Evolutionary conservation across 2,888 invertebrate genomes (phyloP).

Genomic region (Endotricha flammealis): DNA sequence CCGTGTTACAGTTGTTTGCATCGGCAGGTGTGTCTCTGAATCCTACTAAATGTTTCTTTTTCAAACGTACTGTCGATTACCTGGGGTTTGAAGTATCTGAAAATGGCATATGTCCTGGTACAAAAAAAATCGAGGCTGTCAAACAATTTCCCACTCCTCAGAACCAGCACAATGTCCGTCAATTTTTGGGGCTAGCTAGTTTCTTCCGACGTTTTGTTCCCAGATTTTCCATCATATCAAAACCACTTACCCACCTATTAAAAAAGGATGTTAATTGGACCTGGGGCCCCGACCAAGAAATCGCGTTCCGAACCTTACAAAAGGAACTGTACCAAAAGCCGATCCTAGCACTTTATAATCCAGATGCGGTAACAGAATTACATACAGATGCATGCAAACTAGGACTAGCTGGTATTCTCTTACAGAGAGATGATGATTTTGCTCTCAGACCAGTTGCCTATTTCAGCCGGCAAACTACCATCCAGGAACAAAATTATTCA

Average conservation of each 20-base stretch:
- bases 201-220: constrained; percentile 3
- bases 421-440: not conserved
- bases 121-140: not conserved
- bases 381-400: constrained; percentile 1
- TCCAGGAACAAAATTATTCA: not conserved
- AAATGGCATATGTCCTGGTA: not conserved
- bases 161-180: not conserved
- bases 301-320: constrained; percentile 1
- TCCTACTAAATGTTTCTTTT: constrained; percentile 4
- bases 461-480: not conserved
- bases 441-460: not conserved
- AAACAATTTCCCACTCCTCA: not conserved
- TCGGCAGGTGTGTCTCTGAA: not conserved
- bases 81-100: not conserved
- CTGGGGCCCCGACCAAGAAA: not conserved
- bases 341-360: constrained; percentile 3
- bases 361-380: not conserved
- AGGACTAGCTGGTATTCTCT: not conserved
- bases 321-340: not conserved
- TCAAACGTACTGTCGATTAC: constrained; percentile 1
- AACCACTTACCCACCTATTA: not conserved
- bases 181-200: constrained; percentile 4
- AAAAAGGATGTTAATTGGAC: constrained; percentile 1
- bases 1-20: not conserved
- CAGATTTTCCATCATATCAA: not conserved